Base-by-base conservation (phyloP, 2,888 invertebrate species). In the Stenurella melanura region DNA sequence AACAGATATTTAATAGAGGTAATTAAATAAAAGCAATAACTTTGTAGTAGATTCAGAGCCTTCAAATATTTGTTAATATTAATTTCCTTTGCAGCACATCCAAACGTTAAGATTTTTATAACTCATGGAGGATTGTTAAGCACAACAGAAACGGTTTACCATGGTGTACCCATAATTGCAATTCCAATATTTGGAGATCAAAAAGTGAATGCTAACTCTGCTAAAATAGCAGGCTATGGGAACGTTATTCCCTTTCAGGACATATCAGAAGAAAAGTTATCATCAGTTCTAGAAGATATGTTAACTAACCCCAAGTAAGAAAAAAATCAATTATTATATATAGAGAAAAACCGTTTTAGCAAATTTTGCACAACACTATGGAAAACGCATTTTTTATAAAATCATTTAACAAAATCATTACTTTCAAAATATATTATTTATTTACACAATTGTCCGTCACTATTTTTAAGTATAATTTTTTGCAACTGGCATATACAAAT, bases 131-230 rank as follows among this genome's bases (percentile, higher is more conserved):
- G 79, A 1, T 56, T 76, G 6, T n/a, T 75, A 38, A 78, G 78
- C 56, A 78, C 69, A 0, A 73, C 69, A 11, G 80, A 80, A 58
- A 74, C 78, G 15, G 76, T 76, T n/a, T 76, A 78, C 54, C 67
- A 77, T 68, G 80, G 80, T 12, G 77, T 77, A 26, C 80, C 78
- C 11, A 61, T 80, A 60, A 19, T 80, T 30, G 77, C 74, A 2
- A 77, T 80, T 34, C 78, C 80, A 0, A 71, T 80, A 63, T 70
- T 64, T n/a, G 75, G 70, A 9, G 79, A 79, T 68, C 79, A 79
- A 61, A 79, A 75, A 68, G 19, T 75, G 30, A 79, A 79, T 17
- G 79, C 79, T 30, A 71, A 73, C 17, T 21, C 50, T 15, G 75
- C 74, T 26, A 61, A 67, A 50, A 19, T 50, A n/a, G 56, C 11